Conservation (phyloP, 2,113 vertebrate genomes). For the Protobothrops mucrosquamatus region DNA sequence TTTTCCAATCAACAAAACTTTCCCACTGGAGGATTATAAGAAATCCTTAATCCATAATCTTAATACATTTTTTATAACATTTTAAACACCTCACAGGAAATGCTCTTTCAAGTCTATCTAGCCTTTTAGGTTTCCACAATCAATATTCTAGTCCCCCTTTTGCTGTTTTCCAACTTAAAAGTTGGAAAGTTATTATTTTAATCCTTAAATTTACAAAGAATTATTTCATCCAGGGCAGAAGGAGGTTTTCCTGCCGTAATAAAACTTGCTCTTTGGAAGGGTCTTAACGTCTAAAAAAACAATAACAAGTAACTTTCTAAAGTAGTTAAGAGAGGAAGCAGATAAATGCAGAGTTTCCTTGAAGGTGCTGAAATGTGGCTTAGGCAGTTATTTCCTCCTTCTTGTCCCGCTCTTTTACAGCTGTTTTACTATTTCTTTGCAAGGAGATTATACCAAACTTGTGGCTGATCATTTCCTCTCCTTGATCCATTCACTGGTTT, state of each 20-base stretch:
- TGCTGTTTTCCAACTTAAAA: not conserved
- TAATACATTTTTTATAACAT: too few species aligned
- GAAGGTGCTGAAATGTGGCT: not conserved
- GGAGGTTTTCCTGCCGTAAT: not conserved
- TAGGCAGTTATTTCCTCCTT: not conserved
- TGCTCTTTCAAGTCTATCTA: not conserved
- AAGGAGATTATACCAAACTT: not conserved
- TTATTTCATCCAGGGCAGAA: not conserved
- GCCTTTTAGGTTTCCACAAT: not conserved
- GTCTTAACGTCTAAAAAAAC: not conserved
- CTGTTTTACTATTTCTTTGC: not conserved
- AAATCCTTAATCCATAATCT: too few species aligned
- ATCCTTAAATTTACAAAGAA: not conserved
- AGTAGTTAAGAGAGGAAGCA: not conserved
- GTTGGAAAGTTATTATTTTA: not conserved
- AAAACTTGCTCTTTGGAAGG: not conserved
- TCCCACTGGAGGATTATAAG: too few species aligned
- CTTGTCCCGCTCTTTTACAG: not conserved
- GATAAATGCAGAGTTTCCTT: not conserved
- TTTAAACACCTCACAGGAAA: too few species aligned
- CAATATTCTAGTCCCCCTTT: not conserved
- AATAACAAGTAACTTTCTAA: not conserved
- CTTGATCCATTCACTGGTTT: not conserved
- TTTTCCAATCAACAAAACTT: too few species aligned
- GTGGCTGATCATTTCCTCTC: not conserved